A percentile compares a stretch with the other conserved stretches of the same genome.
phyloP scores from a whole-genome alignment of 2,113 vertebrate species.

The Silurus glanis region DNA sequence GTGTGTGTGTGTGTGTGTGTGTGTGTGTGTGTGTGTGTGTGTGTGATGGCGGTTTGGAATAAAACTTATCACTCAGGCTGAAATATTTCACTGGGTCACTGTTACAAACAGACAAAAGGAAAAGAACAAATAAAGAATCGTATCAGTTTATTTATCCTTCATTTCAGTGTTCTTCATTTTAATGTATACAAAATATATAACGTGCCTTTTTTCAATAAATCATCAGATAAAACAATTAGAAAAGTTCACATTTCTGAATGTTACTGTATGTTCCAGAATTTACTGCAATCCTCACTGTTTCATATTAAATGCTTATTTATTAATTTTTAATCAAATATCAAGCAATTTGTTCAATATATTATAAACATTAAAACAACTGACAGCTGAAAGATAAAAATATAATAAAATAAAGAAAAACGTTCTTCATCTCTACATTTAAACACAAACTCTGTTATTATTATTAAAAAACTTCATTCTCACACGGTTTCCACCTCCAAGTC shows the following conservation, averaged over 20 bases:
- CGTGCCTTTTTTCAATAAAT: neutral
- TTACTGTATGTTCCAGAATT: neutral
- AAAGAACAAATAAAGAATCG: neutral
- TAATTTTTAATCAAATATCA: neutral
- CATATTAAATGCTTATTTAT: neutral
- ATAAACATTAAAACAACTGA: neutral
- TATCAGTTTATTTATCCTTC: neutral
- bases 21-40: neutral
- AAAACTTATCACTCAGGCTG: neutral
- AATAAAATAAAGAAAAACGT: neutral
- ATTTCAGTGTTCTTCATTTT: neutral
- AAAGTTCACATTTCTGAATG: neutral
- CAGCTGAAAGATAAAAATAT: neutral
- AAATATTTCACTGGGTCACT: neutral
- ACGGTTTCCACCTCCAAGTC: neutral
- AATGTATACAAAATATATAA: neutral
- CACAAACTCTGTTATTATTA: neutral
- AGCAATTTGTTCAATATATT: neutral
- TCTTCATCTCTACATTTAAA: neutral
- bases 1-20: conserved; percentile 2
- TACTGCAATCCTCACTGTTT: neutral
- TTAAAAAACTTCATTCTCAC: neutral
- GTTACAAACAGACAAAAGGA: neutral
- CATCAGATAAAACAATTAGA: neutral
- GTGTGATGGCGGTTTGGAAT: neutral